Percentiles rank a stretch among this genome's conserved stretches.
phyloP scores from a whole-genome alignment of 2,797 vertebrate genomes.

The Sebastolobus altivelis region DNA sequence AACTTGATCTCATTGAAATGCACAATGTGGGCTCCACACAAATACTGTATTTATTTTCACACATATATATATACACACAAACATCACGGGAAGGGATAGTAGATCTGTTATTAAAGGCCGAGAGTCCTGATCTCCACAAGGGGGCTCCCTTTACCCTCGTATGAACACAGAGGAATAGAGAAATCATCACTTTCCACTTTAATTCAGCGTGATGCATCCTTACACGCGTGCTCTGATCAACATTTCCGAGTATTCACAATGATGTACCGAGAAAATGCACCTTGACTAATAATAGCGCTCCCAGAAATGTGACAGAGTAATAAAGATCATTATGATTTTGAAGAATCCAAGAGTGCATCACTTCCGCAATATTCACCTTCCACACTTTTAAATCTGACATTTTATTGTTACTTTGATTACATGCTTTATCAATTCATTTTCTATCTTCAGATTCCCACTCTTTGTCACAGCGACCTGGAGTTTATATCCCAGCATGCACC shows the following conservation, averaged over 20 bases:
- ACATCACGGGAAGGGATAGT: neutral
- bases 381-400: slow-evolving; percentile 10
- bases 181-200: neutral
- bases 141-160: slow-evolving; percentile 68
- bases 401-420: slow-evolving; percentile 25
- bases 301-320: slow-evolving; percentile 5
- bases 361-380: slow-evolving; percentile 1
- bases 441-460: slow-evolving; percentile 1
- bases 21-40: neutral
- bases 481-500: slow-evolving; percentile 20
- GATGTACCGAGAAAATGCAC: neutral
- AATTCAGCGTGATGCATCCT: slow-evolving; percentile 26
- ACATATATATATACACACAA: neutral
- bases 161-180: slow-evolving; percentile 13
- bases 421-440: slow-evolving; percentile 1
- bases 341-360: neutral
- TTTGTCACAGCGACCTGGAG: slow-evolving; percentile 18
- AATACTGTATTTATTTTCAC: neutral
- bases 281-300: neutral
- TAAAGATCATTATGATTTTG: slow-evolving; percentile 44
- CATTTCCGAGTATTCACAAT: slow-evolving; percentile 26
- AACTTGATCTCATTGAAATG: neutral
- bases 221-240: slow-evolving; percentile 12
- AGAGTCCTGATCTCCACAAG: slow-evolving; percentile 57
- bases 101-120: neutral